These are phyloP conservation scores for Cataglyphis rosenhaueri DNA, from an alignment of 2,888 invertebrate genomes.

Conservation along the genomic window DNA sequence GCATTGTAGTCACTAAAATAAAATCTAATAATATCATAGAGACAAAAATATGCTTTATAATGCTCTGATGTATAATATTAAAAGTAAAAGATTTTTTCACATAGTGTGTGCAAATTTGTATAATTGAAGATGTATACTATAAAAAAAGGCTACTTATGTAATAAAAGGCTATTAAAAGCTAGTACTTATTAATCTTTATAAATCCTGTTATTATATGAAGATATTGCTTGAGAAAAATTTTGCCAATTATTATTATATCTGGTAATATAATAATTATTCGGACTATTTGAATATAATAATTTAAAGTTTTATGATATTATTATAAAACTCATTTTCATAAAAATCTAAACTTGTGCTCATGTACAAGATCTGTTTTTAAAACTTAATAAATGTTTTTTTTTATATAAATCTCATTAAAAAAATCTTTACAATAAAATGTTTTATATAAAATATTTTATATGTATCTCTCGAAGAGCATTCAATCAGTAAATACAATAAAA, in stretches of 20 bases:
- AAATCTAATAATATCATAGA: neutral
- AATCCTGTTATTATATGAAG: constrained; percentile 14
- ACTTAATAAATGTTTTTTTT: neutral
- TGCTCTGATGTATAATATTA: neutral
- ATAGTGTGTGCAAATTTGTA: neutral
- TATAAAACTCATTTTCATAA: constrained; percentile 8
- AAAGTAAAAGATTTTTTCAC: neutral
- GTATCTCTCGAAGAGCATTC: neutral
- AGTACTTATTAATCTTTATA: constrained; percentile 6
- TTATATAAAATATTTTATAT: constrained; percentile 11
- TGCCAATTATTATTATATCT: neutral
- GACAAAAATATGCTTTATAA: neutral
- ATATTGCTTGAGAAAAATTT: constrained; percentile 30
- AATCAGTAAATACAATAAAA: neutral
- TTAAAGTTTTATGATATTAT: neutral
- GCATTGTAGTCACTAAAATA: neutral
- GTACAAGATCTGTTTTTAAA: constrained; percentile 12
- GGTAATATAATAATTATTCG: neutral
- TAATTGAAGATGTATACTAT: neutral
- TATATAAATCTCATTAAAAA: neutral
- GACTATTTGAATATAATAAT: neutral
- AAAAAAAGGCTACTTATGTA: neutral
- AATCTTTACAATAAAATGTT: neutral
- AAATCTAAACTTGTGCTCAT: constrained; percentile 14
- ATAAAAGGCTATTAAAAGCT: constrained; percentile 1